Conservation (phyloP, 2,797 vertebrate species). For the Mionectes olivaceus region DNA sequence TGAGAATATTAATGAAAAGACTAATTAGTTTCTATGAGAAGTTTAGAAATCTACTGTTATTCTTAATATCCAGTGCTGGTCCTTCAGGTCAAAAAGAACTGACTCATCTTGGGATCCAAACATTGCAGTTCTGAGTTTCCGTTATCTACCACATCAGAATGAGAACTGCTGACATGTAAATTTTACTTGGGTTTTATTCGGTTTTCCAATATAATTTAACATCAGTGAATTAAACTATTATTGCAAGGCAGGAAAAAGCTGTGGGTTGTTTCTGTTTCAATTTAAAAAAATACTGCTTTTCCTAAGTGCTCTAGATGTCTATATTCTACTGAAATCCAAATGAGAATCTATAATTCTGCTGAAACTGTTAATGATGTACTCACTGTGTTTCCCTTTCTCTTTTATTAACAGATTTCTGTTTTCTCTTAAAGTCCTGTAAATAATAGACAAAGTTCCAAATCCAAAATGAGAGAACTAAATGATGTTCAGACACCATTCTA, state of each 20-base stretch:
- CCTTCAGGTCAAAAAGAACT: neutral
- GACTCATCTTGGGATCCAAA: neutral
- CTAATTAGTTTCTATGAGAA: neutral
- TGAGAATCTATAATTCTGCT: neutral
- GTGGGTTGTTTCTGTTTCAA: neutral
- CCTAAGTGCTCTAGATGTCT: neutral
- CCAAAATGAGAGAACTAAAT: neutral
- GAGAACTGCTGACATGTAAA: neutral
- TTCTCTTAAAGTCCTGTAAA: neutral
- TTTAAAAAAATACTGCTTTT: neutral
- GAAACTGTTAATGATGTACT: neutral
- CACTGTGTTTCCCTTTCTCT: neutral
- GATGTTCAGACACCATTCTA: neutral
- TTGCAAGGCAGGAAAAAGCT: neutral
- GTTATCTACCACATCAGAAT: neutral
- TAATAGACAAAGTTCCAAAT: neutral
- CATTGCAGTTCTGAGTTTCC: neutral
- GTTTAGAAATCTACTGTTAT: neutral
- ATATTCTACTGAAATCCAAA: neutral
- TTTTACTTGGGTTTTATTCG: neutral
- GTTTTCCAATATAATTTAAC: neutral
- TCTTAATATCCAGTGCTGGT: neutral
- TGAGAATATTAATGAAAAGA: neutral
- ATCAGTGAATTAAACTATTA: neutral
- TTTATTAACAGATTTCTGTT: neutral